Evolutionary conservation across 2,797 vertebrate species (phyloP), one percentile per base, ranked within the genome.

Genomic region (Benthosema pterotum): DNA sequence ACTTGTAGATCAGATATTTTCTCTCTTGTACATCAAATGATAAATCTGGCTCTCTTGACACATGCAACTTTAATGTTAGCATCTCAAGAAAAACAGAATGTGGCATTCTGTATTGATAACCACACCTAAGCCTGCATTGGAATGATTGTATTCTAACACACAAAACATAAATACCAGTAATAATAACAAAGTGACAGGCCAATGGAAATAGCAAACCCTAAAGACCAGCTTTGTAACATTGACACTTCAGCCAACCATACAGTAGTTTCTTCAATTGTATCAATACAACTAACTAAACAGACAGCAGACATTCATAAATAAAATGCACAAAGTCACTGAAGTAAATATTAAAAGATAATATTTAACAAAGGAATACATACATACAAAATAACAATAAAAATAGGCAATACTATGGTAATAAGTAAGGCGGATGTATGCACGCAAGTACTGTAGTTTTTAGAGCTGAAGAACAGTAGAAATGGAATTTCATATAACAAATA

Each of bases 221-320:
- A 43, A 28, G 32, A 56, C 15, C 38, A 12, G 28, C 7, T 67
- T 38, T 50, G 63, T 38, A 65, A 60, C 69, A 84, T 72, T 64
- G 73, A 82, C 73, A 84, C 74, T 53, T 69, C 55, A 58, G 75
- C 71, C 63, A 55, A 82, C 69, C 71, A 69, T 57, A 84, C 78
- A 60, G 67, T 66, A 57, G 47, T 5, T 59, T 48, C 60, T 57
- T 18, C 17, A 16, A 18, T 63, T 62, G 60, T 57, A 68, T 69
- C 63, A 52, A 72, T 53, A 81, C 65, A 71, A 43, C 22, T 71
- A 53, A 78, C 13, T 13, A 46, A 13, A 46, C 54, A 57, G 16
- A 55, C 16, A 55, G 14, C 38, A 42, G 15, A 42, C 32, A 42
- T 42, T 82, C 71, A 74, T 63, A 57, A 79, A 71, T 67, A 38